Conservation (phyloP, 92 coral and sea anemone genomes). For the Parazoanthus darwini region DNA sequence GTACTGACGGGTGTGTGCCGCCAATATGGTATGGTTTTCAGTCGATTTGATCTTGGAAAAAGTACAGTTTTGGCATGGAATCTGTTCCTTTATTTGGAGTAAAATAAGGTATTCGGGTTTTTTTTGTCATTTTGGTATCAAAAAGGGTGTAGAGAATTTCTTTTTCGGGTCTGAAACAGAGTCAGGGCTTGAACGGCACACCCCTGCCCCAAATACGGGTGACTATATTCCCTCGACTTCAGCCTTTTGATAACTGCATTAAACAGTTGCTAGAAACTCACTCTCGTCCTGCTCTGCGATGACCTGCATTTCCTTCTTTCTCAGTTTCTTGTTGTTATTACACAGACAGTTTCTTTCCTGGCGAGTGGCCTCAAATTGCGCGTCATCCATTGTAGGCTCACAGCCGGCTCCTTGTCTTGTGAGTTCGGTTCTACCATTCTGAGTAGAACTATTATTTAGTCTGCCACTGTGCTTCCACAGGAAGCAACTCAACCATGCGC, state of each 20-base stretch:
- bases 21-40: no score
- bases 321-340: slow-evolving; percentile 5
- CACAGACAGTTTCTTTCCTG: background rate
- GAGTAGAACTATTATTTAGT: background rate
- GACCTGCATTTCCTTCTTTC: background rate
- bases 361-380: background rate
- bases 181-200: no score
- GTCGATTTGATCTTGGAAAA: no score
- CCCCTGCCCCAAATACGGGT: no score
- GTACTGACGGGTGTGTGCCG: no score
- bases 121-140: no score
- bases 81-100: no score
- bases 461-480: slow-evolving; percentile 39
- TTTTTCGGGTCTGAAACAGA: background rate
- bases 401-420: background rate
- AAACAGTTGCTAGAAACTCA: slow-evolving; percentile 10
- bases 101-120: no score
- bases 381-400: background rate
- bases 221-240: background rate
- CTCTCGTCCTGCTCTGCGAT: background rate
- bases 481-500: slow-evolving; percentile 78
- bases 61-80: no score
- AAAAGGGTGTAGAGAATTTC: no score
- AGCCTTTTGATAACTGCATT: background rate
- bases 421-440: slow-evolving; percentile 2